Percentiles rank a stretch among this genome's conserved stretches.
These are phyloP conservation scores for Natator depressus DNA, from an alignment of 2,113 vertebrate genomes.

Conservation along the genomic window DNA sequence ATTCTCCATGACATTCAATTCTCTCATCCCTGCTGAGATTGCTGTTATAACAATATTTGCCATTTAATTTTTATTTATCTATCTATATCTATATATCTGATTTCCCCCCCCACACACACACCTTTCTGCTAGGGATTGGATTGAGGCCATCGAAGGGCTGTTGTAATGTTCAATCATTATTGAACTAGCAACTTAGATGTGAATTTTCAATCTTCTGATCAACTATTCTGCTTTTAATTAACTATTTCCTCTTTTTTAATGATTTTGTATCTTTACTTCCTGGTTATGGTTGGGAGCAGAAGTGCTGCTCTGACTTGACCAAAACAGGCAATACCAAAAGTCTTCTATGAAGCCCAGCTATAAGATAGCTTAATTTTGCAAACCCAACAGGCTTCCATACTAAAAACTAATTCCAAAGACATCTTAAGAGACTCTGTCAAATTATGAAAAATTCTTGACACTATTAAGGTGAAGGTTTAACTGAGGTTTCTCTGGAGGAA, in stretches of 20 bases:
- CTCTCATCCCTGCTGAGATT: background rate
- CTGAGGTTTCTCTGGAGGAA: background rate
- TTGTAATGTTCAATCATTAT: background rate
- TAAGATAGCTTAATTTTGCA: background rate
- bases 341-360: background rate
- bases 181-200: background rate
- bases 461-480: background rate
- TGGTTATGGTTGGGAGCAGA: background rate
- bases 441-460: background rate
- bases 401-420: background rate
- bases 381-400: background rate
- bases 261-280: background rate
- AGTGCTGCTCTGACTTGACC: background rate
- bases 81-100: background rate
- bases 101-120: background rate
- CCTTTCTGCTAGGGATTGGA: background rate
- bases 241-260: too few relatives aligned
- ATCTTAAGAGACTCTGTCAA: background rate
- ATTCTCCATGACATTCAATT: background rate
- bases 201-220: background rate
- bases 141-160: background rate
- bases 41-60: background rate
- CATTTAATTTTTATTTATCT: background rate
- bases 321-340: background rate
- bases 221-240: background rate